Conservation (phyloP, 1,140 invertebrate genomes). For the Drosophila leontia region DNA sequence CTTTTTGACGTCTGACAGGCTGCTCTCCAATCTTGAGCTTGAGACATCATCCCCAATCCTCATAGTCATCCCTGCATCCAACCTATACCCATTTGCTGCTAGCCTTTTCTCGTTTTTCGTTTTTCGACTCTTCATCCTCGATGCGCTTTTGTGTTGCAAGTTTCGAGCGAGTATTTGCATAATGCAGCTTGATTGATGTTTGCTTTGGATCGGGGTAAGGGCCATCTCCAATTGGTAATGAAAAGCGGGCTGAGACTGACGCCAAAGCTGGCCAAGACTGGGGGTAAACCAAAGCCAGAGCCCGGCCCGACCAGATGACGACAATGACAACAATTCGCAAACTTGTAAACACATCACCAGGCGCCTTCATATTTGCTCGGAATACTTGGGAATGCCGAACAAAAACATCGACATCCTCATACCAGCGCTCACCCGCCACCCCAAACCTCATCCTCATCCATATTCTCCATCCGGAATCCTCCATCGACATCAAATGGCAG, state of each 20-base stretch:
- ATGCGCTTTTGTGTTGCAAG: conserved; percentile 78
- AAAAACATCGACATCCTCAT: conserved; percentile 42
- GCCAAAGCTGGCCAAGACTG: conserved; percentile 58
- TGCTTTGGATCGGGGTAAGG: conserved; percentile 17
- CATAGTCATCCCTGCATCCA: background rate
- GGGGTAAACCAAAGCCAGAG: conserved; percentile 22
- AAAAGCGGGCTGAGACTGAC: conserved; percentile 65
- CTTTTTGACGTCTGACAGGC: conserved; percentile 63
- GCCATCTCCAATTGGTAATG: conserved; percentile 61
- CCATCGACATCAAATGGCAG: conserved; percentile 46
- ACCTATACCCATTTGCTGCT: conserved; percentile 6
- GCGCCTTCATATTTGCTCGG: conserved; percentile 64
- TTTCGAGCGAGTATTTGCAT: conserved; percentile 78
- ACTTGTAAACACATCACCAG: conserved; percentile 76
- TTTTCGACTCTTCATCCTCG: conserved; percentile 16
- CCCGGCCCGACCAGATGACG: conserved; percentile 55
- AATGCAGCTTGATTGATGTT: conserved; percentile 80
- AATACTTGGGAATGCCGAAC: conserved; percentile 35
- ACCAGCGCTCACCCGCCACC: background rate
- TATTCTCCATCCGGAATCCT: conserved; percentile 6
- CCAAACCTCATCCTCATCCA: background rate
- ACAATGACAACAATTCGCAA: conserved; percentile 77
- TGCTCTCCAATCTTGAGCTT: conserved; percentile 28
- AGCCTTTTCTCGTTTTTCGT: conserved; percentile 21
- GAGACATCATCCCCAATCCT: conserved; percentile 6